phyloP scores from a whole-genome alignment of 2,888 invertebrate genomes.

The Melieria picta region DNA sequence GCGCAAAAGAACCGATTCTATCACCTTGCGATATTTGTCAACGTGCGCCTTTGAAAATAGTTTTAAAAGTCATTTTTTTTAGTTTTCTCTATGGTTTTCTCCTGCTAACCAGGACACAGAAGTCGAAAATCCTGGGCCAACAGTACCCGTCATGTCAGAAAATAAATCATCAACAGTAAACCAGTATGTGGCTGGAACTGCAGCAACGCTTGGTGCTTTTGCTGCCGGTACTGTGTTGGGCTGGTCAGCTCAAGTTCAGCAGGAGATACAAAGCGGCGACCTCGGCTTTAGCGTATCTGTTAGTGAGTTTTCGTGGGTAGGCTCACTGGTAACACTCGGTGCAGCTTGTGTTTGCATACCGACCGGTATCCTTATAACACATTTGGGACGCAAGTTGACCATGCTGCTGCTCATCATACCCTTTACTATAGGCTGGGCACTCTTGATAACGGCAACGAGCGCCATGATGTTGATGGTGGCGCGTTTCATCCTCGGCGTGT shows the following conservation, averaged over 20 bases:
- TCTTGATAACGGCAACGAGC: constrained; percentile 81
- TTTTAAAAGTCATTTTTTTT: constrained; percentile 19
- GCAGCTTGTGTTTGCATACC: constrained; percentile 79
- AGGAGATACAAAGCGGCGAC: constrained; percentile 15
- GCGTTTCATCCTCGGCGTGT: constrained; percentile 62
- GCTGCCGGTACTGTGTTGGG: constrained; percentile 80
- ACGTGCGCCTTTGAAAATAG: too few species aligned
- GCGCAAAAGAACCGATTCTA: too few species aligned
- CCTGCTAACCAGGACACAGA: not conserved
- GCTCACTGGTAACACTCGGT: constrained; percentile 76
- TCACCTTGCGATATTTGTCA: too few species aligned
- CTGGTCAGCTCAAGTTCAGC: constrained; percentile 78
- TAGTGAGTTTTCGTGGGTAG: constrained; percentile 75
- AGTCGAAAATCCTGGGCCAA: not conserved
- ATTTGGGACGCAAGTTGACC: constrained; percentile 77
- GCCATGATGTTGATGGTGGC: constrained; percentile 60
- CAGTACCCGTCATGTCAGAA: not conserved
- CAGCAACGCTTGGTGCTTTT: constrained; percentile 81
- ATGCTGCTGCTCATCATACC: constrained; percentile 69
- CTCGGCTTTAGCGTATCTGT: constrained; percentile 68
- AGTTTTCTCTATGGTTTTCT: not conserved
- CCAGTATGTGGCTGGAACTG: constrained; percentile 63
- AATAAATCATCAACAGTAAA: constrained; percentile 49
- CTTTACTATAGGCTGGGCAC: constrained; percentile 79
- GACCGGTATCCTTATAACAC: constrained; percentile 75